Evolutionary conservation across 2,888 invertebrate genomes (phyloP).

Genomic region (Ochropleura plecta): DNA sequence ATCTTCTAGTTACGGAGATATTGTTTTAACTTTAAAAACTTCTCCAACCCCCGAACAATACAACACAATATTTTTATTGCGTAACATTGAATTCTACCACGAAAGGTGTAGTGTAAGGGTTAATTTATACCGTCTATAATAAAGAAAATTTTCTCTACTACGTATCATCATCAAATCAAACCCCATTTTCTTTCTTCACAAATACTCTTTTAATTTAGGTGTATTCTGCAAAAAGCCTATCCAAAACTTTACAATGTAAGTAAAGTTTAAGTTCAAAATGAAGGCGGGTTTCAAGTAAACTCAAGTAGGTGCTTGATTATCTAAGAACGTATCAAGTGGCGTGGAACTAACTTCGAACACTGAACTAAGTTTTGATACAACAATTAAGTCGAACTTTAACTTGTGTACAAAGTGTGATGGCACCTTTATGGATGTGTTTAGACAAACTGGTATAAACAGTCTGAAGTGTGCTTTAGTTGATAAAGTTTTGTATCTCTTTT

Average conservation of each 20-base stretch:
- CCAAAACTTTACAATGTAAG: slow-evolving; percentile 9
- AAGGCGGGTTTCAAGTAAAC: slow-evolving; percentile 47
- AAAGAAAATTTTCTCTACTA: too few relatives aligned
- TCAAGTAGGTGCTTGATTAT: slow-evolving; percentile 62
- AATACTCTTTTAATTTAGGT: not conserved
- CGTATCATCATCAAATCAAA: not conserved
- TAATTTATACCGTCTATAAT: too few relatives aligned
- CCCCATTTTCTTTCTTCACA: not conserved
- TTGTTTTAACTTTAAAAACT: too few relatives aligned
- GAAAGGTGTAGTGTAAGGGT: too few relatives aligned
- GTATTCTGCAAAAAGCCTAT: not conserved
- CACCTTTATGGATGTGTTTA: slow-evolving; percentile 37
- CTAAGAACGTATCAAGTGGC: slow-evolving; percentile 56
- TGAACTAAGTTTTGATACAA: slow-evolving; percentile 64
- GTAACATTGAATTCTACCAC: too few relatives aligned
- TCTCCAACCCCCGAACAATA: too few relatives aligned
- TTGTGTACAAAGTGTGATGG: slow-evolving; percentile 56
- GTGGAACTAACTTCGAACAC: slow-evolving; percentile 55
- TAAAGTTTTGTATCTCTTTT: not conserved
- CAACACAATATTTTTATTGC: too few relatives aligned
- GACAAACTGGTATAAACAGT: slow-evolving; percentile 27
- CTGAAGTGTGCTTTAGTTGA: not conserved
- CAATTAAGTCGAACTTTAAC: slow-evolving; percentile 69
- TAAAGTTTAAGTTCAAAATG: slow-evolving; percentile 22
- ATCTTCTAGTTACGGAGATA: too few relatives aligned